Evolutionary conservation across 2,797 vertebrate genomes (phyloP), one percentile per base, ranked within the genome.

Genomic region (Onychomys torridus): DNA sequence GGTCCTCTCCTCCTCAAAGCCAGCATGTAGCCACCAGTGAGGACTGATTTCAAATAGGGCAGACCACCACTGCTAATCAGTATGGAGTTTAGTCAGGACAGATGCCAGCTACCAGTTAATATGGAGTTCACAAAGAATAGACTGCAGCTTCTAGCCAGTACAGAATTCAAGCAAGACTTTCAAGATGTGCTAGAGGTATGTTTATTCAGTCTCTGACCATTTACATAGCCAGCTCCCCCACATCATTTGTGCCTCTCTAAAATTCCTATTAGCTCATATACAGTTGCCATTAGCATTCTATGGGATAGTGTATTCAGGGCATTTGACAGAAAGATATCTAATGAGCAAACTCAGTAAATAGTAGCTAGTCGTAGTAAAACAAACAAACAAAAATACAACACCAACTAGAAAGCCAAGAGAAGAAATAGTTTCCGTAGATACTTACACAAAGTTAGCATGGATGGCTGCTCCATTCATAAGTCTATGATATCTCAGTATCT

Each of bases 41-140:
- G 13, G 29, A 7, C 1, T 2, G 21, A 6, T 23, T 61, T 19
- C 2, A 6, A 55, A 46, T 9, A 77, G 5, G 1, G 84, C 2
- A 57, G 17, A 77, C 32, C 65, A 12, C 7, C 67, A n/a, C 19
- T 67, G 46, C 11, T 46, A 67, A 67, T 6, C 11, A n/a, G 59
- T 46, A 84, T 6, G 3, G 19, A 23, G 40, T 65, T 65, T 6
- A 65, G 40, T 84, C 29, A 67, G 17, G 19, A 34, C 7, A 85
- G 61, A 65, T 49, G 29, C 29, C 11, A 85, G 3, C 43, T 25
- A 67, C 43, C 32, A 49, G 83, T 34, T 49, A 49, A 23, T 46
- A 67, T 25, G 5, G 16, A 25, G 32, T 34, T 85, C 63, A 67
- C 4, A 8, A 21, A 25, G 12, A 11, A n/a, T 32, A 67, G n/a